These are phyloP conservation scores for Halictus rubicundus DNA, from an alignment of 1,140 invertebrate species.

Conservation along the genomic window DNA sequence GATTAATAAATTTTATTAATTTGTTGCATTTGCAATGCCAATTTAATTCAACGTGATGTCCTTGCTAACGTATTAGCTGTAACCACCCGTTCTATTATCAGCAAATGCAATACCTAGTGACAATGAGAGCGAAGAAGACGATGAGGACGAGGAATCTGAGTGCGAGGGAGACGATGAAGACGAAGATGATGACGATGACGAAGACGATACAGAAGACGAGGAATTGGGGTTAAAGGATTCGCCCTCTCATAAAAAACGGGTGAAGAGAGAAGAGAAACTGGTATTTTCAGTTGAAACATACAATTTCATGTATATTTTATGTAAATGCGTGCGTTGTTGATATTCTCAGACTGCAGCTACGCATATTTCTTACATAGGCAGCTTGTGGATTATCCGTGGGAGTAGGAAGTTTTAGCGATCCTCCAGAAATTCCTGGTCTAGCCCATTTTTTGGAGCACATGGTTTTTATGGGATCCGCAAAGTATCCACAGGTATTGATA, in stretches of 20 bases:
- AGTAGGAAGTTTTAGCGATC: constrained; percentile 88
- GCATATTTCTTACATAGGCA: constrained; percentile 78
- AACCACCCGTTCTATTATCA: constrained; percentile 17
- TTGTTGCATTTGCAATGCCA: background rate
- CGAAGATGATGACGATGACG: constrained; percentile 38
- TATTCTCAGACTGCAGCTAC: constrained; percentile 5
- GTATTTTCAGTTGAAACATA: constrained; percentile 48
- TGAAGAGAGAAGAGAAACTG: constrained; percentile 75
- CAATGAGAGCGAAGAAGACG: constrained; percentile 60
- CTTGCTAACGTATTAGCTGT: background rate
- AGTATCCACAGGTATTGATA: constrained; percentile 84
- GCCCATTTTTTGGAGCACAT: constrained; percentile 98
- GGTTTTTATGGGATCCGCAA: constrained; percentile 96
- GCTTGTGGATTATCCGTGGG: constrained; percentile 87
- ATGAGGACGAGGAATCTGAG: constrained; percentile 66
- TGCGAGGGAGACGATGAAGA: constrained; percentile 66
- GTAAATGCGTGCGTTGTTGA: background rate
- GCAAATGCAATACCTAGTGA: constrained; percentile 61
- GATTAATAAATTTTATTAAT: background rate
- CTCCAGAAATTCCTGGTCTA: constrained; percentile 89
- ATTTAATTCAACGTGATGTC: no score
- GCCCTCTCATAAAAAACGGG: constrained; percentile 30
- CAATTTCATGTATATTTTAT: background rate
- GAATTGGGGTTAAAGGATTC: constrained; percentile 59
- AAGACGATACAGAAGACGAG: constrained; percentile 44